Evolutionary conservation across 2,113 vertebrate species (phyloP).

Genomic region (Vimba vimba): DNA sequence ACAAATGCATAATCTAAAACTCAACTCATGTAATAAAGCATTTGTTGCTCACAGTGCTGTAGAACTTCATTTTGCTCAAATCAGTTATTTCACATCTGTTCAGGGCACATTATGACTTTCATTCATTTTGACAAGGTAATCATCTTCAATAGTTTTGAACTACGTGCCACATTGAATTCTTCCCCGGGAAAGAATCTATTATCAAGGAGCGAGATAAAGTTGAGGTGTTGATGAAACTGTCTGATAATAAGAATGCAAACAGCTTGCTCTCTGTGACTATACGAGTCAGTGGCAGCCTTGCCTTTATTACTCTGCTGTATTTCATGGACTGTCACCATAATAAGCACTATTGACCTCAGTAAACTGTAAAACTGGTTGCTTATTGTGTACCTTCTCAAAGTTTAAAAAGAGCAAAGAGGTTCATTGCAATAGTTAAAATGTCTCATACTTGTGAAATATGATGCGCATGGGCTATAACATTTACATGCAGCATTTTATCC

Average conservation of each 20-base stretch:
- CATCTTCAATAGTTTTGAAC: not conserved
- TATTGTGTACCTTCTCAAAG: not conserved
- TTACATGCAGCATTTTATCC: no score
- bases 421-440: not conserved
- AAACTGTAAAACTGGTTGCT: not conserved
- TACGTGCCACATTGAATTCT: not conserved
- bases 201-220: constrained; percentile 12
- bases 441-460: not conserved
- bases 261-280: constrained; percentile 8
- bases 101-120: not conserved
- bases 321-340: not conserved
- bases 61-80: constrained; percentile 7
- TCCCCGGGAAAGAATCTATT: constrained; percentile 1
- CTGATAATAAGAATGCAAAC: constrained; percentile 30
- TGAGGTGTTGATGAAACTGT: constrained; percentile 15
- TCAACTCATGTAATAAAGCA: constrained; percentile 20
- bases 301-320: constrained; percentile 12
- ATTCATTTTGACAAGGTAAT: constrained; percentile 15
- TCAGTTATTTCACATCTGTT: constrained; percentile 19
- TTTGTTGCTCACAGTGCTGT: constrained; percentile 14
- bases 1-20: not conserved
- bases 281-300: not conserved
- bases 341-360: constrained; percentile 16
- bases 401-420: not conserved
- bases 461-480: not conserved